A percentile compares a stretch with the other conserved stretches of the same genome.
These are phyloP conservation scores for Harpegnathos saltator DNA, from an alignment of 1,140 invertebrate genomes.

Conservation along the genomic window DNA sequence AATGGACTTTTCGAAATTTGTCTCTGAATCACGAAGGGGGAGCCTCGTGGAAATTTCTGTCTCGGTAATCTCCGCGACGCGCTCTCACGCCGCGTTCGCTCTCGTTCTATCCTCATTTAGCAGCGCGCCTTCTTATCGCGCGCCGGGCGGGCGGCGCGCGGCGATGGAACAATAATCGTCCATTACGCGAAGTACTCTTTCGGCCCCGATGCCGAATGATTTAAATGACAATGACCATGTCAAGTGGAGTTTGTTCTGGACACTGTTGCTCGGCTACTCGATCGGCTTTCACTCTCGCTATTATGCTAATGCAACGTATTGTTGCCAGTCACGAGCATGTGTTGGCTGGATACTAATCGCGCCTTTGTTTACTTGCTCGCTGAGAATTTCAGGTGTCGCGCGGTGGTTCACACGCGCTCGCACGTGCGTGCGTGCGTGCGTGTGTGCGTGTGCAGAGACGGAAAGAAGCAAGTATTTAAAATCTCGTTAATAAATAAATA, in stretches of 20 bases:
- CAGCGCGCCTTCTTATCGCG: background rate
- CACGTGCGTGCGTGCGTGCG: no score
- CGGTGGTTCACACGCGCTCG: no score
- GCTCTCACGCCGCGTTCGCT: background rate
- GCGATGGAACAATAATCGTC: conserved; percentile 30
- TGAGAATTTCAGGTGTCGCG: conserved; percentile 33
- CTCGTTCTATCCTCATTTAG: conserved; percentile 29
- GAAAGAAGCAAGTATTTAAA: background rate
- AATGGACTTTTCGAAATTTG: no score
- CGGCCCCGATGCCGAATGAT: conserved; percentile 35
- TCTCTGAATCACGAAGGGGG: no score
- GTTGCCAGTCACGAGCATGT: conserved; percentile 38
- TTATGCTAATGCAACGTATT: conserved; percentile 69
- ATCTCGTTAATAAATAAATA: no score
- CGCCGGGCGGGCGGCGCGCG: no score
- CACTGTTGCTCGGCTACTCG: conserved; percentile 40
- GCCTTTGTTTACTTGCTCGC: conserved; percentile 31
- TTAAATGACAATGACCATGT: conserved; percentile 68
- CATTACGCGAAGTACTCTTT: conserved; percentile 42
- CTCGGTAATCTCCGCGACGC: conserved; percentile 3
- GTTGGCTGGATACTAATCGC: conserved; percentile 42
- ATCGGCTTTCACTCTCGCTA: conserved; percentile 63
- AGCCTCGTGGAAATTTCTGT: conserved; percentile 17
- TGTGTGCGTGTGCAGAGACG: no score
- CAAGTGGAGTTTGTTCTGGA: conserved; percentile 43